Base-by-base conservation (phyloP, 1,140 invertebrate species). In the Papilio dardanus region DNA sequence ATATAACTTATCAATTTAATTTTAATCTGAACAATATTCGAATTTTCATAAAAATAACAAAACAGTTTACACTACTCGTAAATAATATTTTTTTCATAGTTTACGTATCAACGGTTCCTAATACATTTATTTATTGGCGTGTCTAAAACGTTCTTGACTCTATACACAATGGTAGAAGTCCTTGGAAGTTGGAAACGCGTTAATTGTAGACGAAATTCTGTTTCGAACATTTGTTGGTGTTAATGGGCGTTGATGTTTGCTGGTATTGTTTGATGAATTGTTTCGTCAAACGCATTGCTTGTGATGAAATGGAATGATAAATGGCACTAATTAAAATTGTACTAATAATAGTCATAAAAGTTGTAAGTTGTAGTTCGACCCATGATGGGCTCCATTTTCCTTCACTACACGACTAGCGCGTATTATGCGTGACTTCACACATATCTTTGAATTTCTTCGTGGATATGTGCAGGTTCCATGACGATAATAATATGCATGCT, bases 161-260 rank as follows among this genome's bases (percentile, higher is more conserved):
- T 69, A 14, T 10, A 5, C 21, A 69, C 67, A 40, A 69, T 40
- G 19, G 33, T 24, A 28, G 8, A n/a, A 69, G 67, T 42, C 67
- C 67, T 69, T 69, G 67, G 35, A 35, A 69, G 67, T 69, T 69
- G 19, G 35, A n/a, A 24, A 31, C 62, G 28, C 62, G 35, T 35
- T 35, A 68, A 68, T 68, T 68, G 33, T 35, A 35, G 31, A 68
- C 66, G 66, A 40, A 40, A 21, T 40, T 68, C 10, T 24, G 19
- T 40, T 68, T 16, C 30, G 30, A 35, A 67, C 30, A 35, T 33
- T 67, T 35, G 65, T 33, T 30, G n/a, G 65, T 67, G 65, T 67
- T 35, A 67, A 35, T 35, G n/a, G 33, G 65, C 33, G 16, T 33
- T 35, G 24, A 65, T 66, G 65, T 33, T 67, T 35, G 54, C 54